Percentiles rank a stretch among this genome's conserved stretches.
These are phyloP conservation scores for Pseudomyrmex concolor DNA, from an alignment of 1,140 invertebrate species.

Conservation along the genomic window DNA sequence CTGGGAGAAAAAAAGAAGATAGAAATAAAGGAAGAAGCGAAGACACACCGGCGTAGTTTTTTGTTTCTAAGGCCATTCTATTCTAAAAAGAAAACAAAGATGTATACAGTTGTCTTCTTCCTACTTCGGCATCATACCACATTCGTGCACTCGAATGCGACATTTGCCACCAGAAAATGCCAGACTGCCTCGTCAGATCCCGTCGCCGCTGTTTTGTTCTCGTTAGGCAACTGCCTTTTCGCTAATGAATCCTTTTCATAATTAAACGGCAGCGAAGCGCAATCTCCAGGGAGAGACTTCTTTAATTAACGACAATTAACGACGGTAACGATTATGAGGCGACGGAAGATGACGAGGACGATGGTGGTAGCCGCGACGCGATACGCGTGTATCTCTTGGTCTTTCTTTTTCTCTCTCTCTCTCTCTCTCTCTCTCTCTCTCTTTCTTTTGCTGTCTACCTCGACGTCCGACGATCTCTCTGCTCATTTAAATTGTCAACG, in stretches of 20 bases:
- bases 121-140: not conserved
- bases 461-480: slow-evolving; percentile 14
- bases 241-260: slow-evolving; percentile 74
- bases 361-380: slow-evolving; percentile 37
- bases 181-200: slow-evolving; percentile 24
- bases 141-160: slow-evolving; percentile 23
- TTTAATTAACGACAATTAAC: slow-evolving; percentile 74
- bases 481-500: slow-evolving; percentile 54
- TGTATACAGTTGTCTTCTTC: not conserved
- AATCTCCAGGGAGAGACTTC: slow-evolving; percentile 59
- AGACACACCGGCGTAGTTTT: slow-evolving; percentile 7
- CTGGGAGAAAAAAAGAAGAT: not conserved
- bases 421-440: not conserved
- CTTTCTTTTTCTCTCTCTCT: not conserved
- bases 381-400: slow-evolving; percentile 30
- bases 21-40: not conserved
- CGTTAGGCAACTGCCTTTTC: slow-evolving; percentile 61
- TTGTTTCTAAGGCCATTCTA: slow-evolving; percentile 3
- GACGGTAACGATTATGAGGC: slow-evolving; percentile 64
- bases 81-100: not conserved
- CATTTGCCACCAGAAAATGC: slow-evolving; percentile 47
- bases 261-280: slow-evolving; percentile 70
- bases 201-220: slow-evolving; percentile 63
- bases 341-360: slow-evolving; percentile 56
- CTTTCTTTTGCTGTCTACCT: not conserved